Evolutionary conservation across 2,888 invertebrate genomes (phyloP).

Genomic region (Tipula helvola): DNA sequence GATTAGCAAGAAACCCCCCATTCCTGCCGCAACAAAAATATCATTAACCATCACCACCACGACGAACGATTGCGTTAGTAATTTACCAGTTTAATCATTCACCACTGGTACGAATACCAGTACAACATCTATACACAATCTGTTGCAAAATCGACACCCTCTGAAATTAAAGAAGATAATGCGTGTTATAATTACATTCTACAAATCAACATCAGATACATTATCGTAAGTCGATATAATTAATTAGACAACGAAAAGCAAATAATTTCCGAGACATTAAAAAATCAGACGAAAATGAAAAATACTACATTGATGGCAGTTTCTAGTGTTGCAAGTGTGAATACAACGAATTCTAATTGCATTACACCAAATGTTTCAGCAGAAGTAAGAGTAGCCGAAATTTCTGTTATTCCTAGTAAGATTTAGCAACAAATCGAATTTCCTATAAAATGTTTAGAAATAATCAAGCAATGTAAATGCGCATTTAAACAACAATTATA

Average conservation of each 20-base stretch:
- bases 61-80: background rate
- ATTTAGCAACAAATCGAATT: too few relatives aligned
- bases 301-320: background rate
- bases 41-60: background rate
- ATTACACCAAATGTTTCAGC: background rate
- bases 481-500: background rate
- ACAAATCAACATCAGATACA: background rate
- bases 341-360: background rate
- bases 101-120: background rate
- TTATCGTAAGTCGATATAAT: background rate
- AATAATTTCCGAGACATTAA: slow-evolving; percentile 23
- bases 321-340: background rate
- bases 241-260: slow-evolving; percentile 31
- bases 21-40: background rate
- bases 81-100: background rate
- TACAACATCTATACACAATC: background rate
- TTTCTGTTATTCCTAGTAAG: background rate
- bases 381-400: background rate
- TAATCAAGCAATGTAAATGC: too few relatives aligned
- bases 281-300: background rate
- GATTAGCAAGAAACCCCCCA: too few relatives aligned
- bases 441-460: background rate
- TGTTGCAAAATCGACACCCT: background rate
- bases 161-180: background rate
- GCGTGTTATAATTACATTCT: background rate